Evolutionary conservation across 2,113 vertebrate species (phyloP), one percentile per base, ranked within the genome.

Genomic region (Apodemus speciosus): DNA sequence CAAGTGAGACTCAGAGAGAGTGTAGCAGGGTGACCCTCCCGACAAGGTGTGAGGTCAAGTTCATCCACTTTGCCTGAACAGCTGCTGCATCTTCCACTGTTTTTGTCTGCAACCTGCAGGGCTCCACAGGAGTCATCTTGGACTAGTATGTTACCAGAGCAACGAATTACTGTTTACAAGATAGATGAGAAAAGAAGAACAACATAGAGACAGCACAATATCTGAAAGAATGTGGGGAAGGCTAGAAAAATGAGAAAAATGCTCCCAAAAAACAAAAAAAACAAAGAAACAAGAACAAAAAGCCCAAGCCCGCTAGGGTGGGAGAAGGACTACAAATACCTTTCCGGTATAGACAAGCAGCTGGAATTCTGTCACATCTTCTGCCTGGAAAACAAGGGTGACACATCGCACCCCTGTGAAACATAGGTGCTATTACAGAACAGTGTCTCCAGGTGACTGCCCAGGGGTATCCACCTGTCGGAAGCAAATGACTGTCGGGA

Each of bases 391-490:
- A 91, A 95, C 68, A 75, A 95, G 83, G 85, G 56, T 85, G 89
- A 93, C n/a, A 75, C 83, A 38, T 20, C 69, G 27, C n/a, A 43
- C 38, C 13, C 2, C 73, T 75, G 83, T 84, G 89, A 90, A 94
- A 84, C 77, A 27, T 27, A 9, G 3, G 23, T 84, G 40, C 94
- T 60, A 90, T 93, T 92, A 92, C 35, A 95, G 91, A 87, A 77
- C 79, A 85, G 38, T 64, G 72, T 85, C 92, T 88, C 89, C 93
- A 95, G 94, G 89, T 96, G 92, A 64, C 86, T 71, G 92, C 95
- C 91, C 35, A 58, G 72, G 87, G 96, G 90, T 91, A 64, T 21
- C 92, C 96, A 96, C 91, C 96, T 96, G 95, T 89, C 1, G 0
- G 84, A 89, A 95, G 79, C 51, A 75, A 56, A 60, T 92, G 92